Evolutionary conservation across 2,888 invertebrate genomes (phyloP).

Genomic region (Nasonia oneida): DNA sequence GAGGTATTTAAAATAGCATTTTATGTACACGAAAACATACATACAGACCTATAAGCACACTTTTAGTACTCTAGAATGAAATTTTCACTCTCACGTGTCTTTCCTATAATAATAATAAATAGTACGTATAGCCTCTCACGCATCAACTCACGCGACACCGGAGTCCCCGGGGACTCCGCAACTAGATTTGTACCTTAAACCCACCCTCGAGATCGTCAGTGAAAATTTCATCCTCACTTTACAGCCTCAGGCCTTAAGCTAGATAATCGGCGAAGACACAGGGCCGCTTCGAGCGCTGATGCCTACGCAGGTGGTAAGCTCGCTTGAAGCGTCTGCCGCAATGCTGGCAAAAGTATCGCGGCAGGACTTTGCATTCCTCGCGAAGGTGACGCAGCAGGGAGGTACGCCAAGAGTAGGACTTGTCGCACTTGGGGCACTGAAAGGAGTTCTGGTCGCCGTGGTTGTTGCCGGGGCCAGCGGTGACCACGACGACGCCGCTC

Average conservation of each 20-base stretch:
- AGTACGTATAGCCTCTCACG: too few relatives aligned
- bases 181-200: neutral
- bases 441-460: slow-evolving; percentile 38
- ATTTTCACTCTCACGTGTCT: neutral
- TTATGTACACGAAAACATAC: slow-evolving; percentile 6
- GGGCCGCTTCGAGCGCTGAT: slow-evolving; percentile 55
- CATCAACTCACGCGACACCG: too few relatives aligned
- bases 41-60: neutral
- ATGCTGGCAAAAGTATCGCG: slow-evolving; percentile 75
- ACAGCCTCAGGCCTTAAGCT: neutral
- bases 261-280: slow-evolving; percentile 48
- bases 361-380: slow-evolving; percentile 76
- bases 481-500: slow-evolving; percentile 10
- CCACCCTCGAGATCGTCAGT: neutral
- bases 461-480: neutral
- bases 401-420: slow-evolving; percentile 73
- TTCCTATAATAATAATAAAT: neutral
- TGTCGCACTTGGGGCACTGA: slow-evolving; percentile 68
- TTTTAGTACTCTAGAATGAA: neutral
- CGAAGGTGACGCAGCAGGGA: slow-evolving; percentile 72
- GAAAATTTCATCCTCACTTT: neutral
- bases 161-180: neutral
- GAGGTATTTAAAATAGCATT: slow-evolving; percentile 12
- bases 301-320: slow-evolving; percentile 59
- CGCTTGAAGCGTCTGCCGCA: slow-evolving; percentile 74